These are phyloP conservation scores for Abrostola triplasia DNA, from an alignment of 2,888 invertebrate species.

Conservation along the genomic window DNA sequence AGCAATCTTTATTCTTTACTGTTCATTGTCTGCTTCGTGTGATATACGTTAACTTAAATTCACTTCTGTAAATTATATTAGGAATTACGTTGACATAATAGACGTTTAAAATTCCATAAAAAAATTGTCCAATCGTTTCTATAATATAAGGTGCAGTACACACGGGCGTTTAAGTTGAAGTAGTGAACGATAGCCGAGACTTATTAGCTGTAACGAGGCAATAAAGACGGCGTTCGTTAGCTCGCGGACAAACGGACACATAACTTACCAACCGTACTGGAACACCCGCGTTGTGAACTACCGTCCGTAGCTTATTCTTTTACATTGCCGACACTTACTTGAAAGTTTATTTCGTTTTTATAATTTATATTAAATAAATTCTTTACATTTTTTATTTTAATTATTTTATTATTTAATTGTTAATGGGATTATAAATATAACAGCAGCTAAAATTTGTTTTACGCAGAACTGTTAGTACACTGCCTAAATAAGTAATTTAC, in stretches of 20 bases:
- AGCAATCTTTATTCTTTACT: not conserved
- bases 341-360: constrained; percentile 13
- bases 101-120: too few relatives aligned
- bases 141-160: constrained; percentile 25
- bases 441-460: too few relatives aligned
- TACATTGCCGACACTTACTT: constrained; percentile 33
- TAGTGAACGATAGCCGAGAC: constrained; percentile 46
- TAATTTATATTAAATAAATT: not conserved
- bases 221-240: constrained; percentile 56
- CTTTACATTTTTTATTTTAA: not conserved
- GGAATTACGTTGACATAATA: too few relatives aligned
- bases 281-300: constrained; percentile 68
- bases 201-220: constrained; percentile 71
- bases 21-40: too few relatives aligned
- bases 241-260: constrained; percentile 51
- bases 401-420: too few relatives aligned
- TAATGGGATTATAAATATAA: too few relatives aligned
- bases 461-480: too few relatives aligned
- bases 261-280: constrained; percentile 54
- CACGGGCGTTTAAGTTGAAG: constrained; percentile 12
- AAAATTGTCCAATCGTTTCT: constrained; percentile 7
- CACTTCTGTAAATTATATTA: too few relatives aligned
- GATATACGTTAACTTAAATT: too few relatives aligned
- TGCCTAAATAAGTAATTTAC: not conserved
- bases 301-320: constrained; percentile 28